A percentile compares a stretch with the other conserved stretches of the same genome.
phyloP scores from a whole-genome alignment of 2,888 invertebrate genomes.

The Yponomeuta sedellus region DNA sequence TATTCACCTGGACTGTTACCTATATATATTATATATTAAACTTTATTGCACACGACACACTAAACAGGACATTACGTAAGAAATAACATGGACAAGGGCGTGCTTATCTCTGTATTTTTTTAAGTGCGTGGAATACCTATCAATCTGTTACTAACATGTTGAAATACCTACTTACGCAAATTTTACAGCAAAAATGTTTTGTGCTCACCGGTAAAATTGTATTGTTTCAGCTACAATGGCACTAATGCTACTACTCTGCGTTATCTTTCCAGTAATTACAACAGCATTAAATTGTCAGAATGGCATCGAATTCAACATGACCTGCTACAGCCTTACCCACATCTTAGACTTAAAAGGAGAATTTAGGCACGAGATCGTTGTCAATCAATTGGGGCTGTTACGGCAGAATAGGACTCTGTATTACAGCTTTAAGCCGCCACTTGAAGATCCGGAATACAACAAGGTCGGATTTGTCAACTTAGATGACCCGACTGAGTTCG shows the following conservation, averaged over 20 bases:
- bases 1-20: no score
- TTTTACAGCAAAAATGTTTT: no score
- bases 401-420: constrained; percentile 44
- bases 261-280: constrained; percentile 17
- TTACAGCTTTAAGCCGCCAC: constrained; percentile 55
- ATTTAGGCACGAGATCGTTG: constrained; percentile 48
- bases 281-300: constrained; percentile 36
- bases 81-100: no score
- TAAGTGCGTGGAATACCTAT: no score
- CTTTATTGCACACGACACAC: no score
- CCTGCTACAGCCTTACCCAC: constrained; percentile 47
- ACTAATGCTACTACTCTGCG: background rate
- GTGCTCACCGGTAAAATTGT: constrained; percentile 18
- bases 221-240: constrained; percentile 20
- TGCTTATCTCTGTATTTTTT: no score
- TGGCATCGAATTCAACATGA: constrained; percentile 42
- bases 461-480: constrained; percentile 55
- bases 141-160: no score
- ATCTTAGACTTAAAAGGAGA: constrained; percentile 49
- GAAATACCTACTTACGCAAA: no score
- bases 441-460: constrained; percentile 51
- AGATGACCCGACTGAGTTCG: constrained; percentile 31
- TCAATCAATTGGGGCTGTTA: constrained; percentile 49
- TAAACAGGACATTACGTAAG: no score
- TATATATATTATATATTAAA: no score